phyloP scores from a whole-genome alignment of 1,140 invertebrate genomes.

The Galleria mellonella region DNA sequence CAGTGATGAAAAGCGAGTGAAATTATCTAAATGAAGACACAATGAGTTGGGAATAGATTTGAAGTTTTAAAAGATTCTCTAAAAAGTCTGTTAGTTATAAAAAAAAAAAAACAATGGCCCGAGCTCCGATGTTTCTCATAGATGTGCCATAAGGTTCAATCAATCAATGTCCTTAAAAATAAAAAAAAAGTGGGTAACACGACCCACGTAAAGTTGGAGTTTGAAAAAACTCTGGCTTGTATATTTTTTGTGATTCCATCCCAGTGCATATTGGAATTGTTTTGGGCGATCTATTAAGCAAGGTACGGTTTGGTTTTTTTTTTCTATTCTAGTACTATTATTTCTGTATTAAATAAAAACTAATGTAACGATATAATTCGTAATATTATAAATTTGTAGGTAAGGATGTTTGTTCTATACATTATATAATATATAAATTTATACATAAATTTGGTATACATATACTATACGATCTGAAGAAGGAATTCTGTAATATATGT shows the following conservation, averaged over 20 bases:
- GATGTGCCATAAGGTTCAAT: slow-evolving; percentile 62
- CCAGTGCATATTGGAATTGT: slow-evolving; percentile 31
- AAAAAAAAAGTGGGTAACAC: slow-evolving; percentile 52
- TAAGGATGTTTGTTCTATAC: too few relatives aligned
- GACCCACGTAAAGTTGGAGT: slow-evolving; percentile 61
- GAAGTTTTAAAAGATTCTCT: not conserved
- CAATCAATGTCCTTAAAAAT: slow-evolving; percentile 68
- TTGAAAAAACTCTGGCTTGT: slow-evolving; percentile 47
- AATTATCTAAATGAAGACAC: slow-evolving; percentile 58
- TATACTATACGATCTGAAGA: too few relatives aligned
- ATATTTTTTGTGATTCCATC: slow-evolving; percentile 50
- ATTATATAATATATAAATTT: too few relatives aligned
- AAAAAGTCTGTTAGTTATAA: slow-evolving; percentile 26
- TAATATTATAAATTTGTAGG: too few relatives aligned
- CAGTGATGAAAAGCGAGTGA: slow-evolving; percentile 29
- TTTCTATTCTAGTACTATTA: too few relatives aligned
- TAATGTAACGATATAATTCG: not conserved
- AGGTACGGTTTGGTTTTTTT: slow-evolving; percentile 26
- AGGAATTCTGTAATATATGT: too few relatives aligned
- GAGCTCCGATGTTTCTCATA: slow-evolving; percentile 55
- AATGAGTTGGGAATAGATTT: slow-evolving; percentile 47
- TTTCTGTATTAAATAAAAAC: slow-evolving; percentile 1
- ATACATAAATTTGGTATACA: too few relatives aligned
- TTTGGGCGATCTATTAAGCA: slow-evolving; percentile 40
- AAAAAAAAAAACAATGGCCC: slow-evolving; percentile 62